Evolutionary conservation across 2,797 vertebrate genomes (phyloP).

Genomic region (Bucorvus abyssinicus): DNA sequence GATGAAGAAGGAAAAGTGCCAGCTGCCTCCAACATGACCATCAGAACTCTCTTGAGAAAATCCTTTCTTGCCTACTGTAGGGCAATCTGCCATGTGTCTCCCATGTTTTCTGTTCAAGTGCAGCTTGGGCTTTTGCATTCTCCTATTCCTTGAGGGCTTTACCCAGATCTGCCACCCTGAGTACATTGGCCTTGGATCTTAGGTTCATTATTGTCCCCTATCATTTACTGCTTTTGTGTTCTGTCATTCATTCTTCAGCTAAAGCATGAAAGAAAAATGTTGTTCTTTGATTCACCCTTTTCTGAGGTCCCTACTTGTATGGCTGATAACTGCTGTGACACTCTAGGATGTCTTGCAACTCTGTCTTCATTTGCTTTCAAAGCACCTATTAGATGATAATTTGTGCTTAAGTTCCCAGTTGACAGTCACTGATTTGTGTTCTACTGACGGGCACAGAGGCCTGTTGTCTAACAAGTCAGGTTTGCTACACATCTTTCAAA

Average conservation of each 20-base stretch:
- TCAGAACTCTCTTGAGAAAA: background rate
- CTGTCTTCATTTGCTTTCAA: conserved; percentile 35
- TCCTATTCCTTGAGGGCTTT: background rate
- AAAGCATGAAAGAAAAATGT: background rate
- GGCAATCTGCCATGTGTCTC: background rate
- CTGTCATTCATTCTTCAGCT: background rate
- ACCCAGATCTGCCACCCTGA: background rate
- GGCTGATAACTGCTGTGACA: background rate
- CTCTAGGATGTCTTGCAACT: background rate
- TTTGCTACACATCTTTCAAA: background rate
- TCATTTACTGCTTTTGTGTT: background rate
- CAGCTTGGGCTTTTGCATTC: background rate
- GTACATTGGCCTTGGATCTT: background rate
- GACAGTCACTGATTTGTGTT: conserved; percentile 6
- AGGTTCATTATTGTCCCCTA: background rate
- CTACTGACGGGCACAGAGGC: background rate
- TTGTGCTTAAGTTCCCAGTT: background rate
- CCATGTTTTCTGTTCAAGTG: background rate
- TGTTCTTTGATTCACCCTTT: background rate
- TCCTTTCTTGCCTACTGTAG: background rate
- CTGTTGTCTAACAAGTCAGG: background rate
- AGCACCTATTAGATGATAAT: background rate
- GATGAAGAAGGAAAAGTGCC: background rate
- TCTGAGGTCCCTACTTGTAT: background rate
- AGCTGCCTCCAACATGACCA: background rate